Evolutionary conservation across 2,888 invertebrate species (phyloP), one percentile per base, ranked within the genome.

Genomic region (Agrochola macilenta): DNA sequence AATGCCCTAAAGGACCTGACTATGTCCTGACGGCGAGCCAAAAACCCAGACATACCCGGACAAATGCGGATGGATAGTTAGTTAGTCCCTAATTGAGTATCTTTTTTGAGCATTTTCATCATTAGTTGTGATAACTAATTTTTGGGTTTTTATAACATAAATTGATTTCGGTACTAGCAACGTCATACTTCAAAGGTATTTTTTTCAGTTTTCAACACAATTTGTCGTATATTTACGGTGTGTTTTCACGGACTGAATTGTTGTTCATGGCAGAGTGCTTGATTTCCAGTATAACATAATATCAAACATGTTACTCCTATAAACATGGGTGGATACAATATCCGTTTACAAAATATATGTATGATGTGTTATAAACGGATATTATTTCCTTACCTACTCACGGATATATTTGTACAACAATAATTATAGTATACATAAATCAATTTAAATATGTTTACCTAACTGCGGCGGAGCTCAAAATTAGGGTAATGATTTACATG

Each of bases 171-270:
- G n/a, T 39, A 46, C 20, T 20, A 30, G 12, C 7, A 14, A 11
- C 20, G n/a, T 20, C 5, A 26, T 76, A 5, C 3, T 9, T n/a
- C 12, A 17, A 26, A 54, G 23, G 0, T 26, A 23, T 35, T 23
- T 23, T 52, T 60, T 60, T 12, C 23, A 69, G 39, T 60, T 78
- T 60, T 2, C 0, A 43, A 26, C 26, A 35, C 35, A 46, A 46
- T 61, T 61, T 54, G 17, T 14, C 7, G 17, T 23, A 2, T 66
- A 9, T 66, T 43, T 12, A 26, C 52, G 20, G 23, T 12, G 35
- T 7, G 2, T 78, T 76, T 58, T 65, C 39, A 30, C n/a, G 30
- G 49, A 46, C 23, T 70, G 23, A 60, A 74, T 39, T 46, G 5
- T 43, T 66, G 30, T 52, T 46, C 35, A 43, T 52, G 0, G 9